Conservation (phyloP, 1,140 invertebrate species). For the Pachypeltis micranthus region DNA sequence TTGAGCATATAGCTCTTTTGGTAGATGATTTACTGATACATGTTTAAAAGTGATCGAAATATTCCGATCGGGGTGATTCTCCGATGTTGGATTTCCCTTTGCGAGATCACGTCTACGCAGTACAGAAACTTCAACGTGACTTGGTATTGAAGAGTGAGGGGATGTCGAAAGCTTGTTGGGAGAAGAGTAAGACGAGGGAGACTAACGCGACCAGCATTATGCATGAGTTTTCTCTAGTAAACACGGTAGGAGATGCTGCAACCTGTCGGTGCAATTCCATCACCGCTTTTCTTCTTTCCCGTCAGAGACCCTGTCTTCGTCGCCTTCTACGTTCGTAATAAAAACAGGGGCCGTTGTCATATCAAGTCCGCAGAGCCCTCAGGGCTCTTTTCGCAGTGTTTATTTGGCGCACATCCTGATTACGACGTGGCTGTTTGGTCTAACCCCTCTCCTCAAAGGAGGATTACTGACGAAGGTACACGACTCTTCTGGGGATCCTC, state of each 20-base stretch:
- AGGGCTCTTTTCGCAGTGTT: neutral
- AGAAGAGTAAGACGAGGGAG: neutral
- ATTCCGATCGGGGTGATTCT: too few relatives aligned
- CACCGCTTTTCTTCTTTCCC: neutral
- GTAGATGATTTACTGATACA: too few relatives aligned
- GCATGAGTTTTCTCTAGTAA: neutral
- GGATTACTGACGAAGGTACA: neutral
- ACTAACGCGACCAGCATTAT: neutral
- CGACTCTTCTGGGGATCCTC: slow-evolving; percentile 3
- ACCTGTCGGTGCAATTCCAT: slow-evolving; percentile 4
- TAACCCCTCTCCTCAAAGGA: neutral
- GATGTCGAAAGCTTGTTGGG: too few relatives aligned
- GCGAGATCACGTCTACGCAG: too few relatives aligned
- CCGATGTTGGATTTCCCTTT: too few relatives aligned
- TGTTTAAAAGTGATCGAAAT: too few relatives aligned
- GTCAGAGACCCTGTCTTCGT: neutral
- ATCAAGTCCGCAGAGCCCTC: neutral
- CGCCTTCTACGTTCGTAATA: neutral
- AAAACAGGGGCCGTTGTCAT: neutral
- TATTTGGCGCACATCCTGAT: neutral
- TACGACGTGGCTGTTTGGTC: neutral
- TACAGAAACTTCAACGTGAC: too few relatives aligned
- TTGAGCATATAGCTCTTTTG: too few relatives aligned
- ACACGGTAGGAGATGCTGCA: neutral
- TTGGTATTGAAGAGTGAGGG: too few relatives aligned